These are phyloP conservation scores for Tringa solitaria DNA, from an alignment of 2,113 vertebrate species.

Conservation along the genomic window DNA sequence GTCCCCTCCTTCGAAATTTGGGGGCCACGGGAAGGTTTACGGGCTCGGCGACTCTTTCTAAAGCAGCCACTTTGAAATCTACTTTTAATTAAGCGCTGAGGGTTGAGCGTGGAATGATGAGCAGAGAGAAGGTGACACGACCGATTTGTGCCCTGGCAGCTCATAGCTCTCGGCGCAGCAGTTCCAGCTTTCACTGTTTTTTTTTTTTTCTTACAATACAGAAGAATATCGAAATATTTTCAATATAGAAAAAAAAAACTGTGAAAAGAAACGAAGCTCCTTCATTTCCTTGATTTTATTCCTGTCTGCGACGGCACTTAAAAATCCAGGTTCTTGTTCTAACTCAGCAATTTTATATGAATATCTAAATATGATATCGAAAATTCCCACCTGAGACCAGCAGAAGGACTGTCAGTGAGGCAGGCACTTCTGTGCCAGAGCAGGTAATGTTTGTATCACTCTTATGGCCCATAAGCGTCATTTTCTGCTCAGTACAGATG, in stretches of 20 bases:
- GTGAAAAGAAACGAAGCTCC: background rate
- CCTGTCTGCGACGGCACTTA: accelerated
- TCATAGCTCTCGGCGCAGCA: background rate
- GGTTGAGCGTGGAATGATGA: background rate
- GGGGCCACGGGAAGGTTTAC: too few relatives aligned
- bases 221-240: background rate
- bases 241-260: background rate
- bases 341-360: accelerated
- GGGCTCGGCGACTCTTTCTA: background rate
- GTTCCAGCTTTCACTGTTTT: background rate
- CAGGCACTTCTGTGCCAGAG: too few relatives aligned
- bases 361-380: accelerated
- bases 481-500: background rate
- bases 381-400: background rate
- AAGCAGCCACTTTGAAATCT: background rate
- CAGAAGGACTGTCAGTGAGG: accelerated
- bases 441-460: accelerated
- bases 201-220: background rate
- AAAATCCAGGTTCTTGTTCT: background rate
- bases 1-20: background rate
- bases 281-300: background rate
- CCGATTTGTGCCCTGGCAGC: background rate
- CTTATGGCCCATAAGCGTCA: accelerated
- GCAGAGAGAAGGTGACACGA: background rate
- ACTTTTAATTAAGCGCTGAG: background rate